Conservation (phyloP, 1,140 invertebrate genomes). For the Meloidogyne chitwoodi region DNA sequence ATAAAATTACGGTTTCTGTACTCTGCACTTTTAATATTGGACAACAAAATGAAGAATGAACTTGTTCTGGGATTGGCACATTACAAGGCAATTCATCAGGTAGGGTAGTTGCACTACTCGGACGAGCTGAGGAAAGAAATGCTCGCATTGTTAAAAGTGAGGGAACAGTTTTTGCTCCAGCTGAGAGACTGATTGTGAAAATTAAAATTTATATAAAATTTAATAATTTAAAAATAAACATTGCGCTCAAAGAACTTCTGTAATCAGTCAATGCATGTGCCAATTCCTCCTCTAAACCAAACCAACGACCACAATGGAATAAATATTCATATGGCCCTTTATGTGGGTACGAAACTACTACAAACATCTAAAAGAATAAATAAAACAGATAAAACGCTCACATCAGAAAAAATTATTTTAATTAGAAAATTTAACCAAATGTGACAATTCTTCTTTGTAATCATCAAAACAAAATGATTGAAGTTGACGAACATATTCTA, state of each 20-base stretch:
- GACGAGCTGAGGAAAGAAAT: slow-evolving; percentile 18
- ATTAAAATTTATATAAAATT: not conserved
- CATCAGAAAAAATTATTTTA: not conserved
- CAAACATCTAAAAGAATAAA: slow-evolving; percentile 27
- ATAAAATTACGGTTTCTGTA: slow-evolving; percentile 68
- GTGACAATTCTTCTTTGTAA: slow-evolving; percentile 12
- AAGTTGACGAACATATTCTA: slow-evolving; percentile 11
- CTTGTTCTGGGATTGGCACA: slow-evolving; percentile 26
- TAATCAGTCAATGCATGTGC: slow-evolving; percentile 25
- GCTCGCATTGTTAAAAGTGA: slow-evolving; percentile 34
- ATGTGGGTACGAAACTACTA: slow-evolving; percentile 39
- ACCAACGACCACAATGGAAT: slow-evolving; percentile 41
- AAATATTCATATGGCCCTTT: slow-evolving; percentile 33
- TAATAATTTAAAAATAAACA: slow-evolving; percentile 16
- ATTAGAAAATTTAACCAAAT: not conserved
- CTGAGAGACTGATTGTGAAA: slow-evolving; percentile 43
- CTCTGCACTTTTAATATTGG: slow-evolving; percentile 93
- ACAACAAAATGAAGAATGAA: slow-evolving; percentile 96
- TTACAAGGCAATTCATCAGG: slow-evolving; percentile 18
- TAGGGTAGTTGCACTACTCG: not conserved
- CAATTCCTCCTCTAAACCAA: slow-evolving; percentile 41
- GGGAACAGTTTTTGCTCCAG: slow-evolving; percentile 45
- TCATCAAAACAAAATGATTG: not conserved
- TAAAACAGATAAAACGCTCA: too few relatives aligned
- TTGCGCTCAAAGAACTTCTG: slow-evolving; percentile 14